Percentiles rank a stretch among this genome's conserved stretches.
phyloP scores from a whole-genome alignment of 2,113 vertebrate species.

The Dipodomys spectabilis region DNA sequence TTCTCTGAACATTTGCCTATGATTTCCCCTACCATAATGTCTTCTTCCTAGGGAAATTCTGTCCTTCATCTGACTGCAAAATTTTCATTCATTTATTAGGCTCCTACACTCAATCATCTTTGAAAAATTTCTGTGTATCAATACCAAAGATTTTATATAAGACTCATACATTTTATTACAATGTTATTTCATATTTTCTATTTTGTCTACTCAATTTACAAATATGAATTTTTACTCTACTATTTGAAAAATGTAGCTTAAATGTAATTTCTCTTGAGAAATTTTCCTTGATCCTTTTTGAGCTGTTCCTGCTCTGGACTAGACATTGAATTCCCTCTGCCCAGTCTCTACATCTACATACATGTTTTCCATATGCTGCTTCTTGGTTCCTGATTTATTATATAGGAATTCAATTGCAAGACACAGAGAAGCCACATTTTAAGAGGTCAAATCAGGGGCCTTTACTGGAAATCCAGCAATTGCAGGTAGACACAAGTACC shows the following conservation, averaged over 20 bases:
- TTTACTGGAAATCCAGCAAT: too few relatives aligned
- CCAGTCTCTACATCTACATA: background rate
- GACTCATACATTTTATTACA: background rate
- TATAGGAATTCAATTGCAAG: too few relatives aligned
- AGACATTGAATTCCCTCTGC: background rate
- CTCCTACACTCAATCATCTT: background rate
- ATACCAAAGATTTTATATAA: background rate
- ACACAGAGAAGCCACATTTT: too few relatives aligned
- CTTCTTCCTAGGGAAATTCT: constrained; percentile 6
- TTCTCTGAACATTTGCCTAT: background rate
- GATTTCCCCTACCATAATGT: background rate
- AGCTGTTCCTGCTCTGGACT: background rate
- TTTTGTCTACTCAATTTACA: background rate
- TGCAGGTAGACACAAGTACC: too few relatives aligned
- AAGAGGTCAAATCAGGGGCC: too few relatives aligned
- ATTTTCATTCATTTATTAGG: background rate
- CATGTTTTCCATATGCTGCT: background rate
- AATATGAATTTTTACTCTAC: background rate
- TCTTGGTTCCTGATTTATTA: too few relatives aligned
- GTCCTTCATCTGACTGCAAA: background rate
- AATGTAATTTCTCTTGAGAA: background rate
- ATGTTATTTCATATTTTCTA: background rate
- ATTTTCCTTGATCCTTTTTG: background rate
- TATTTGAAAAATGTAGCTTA: background rate
- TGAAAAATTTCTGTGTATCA: background rate